phyloP scores from a whole-genome alignment of 2,888 invertebrate species.

The Petrolisthes cinctipes region DNA sequence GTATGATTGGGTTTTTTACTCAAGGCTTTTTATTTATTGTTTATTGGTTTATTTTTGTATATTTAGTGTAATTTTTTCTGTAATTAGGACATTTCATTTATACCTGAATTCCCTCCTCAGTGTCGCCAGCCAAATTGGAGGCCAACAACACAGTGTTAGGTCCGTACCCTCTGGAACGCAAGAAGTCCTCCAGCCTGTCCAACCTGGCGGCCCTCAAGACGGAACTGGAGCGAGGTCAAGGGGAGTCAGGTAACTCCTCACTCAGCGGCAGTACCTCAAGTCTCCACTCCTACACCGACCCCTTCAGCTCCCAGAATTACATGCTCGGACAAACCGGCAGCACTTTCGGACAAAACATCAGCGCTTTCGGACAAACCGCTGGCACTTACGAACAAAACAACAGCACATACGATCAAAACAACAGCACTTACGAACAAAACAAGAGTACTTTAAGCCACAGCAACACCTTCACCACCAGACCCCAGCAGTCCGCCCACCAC shows the following conservation, averaged over 20 bases:
- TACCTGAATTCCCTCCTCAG: background rate
- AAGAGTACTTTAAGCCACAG: background rate
- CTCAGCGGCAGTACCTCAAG: slow-evolving; percentile 59
- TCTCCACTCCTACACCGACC: slow-evolving; percentile 38
- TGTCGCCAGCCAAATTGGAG: background rate
- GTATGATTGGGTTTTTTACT: too few species aligned
- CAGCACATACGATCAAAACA: too few species aligned
- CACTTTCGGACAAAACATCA: too few species aligned
- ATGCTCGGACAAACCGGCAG: too few species aligned
- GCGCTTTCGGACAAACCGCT: too few species aligned
- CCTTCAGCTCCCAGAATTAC: background rate
- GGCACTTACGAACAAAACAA: too few species aligned
- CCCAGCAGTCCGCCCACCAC: background rate
- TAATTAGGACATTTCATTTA: too few species aligned
- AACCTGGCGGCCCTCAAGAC: slow-evolving; percentile 38
- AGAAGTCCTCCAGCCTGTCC: slow-evolving; percentile 59
- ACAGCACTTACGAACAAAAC: too few species aligned
- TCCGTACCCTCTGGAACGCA: slow-evolving; percentile 37
- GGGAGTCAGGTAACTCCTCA: slow-evolving; percentile 52
- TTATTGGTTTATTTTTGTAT: too few species aligned
- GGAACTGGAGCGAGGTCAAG: slow-evolving; percentile 7
- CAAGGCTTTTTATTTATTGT: too few species aligned
- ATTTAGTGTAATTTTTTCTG: too few species aligned
- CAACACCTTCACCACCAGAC: slow-evolving; percentile 3
- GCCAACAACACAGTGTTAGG: background rate